Evolutionary conservation across 2,797 vertebrate genomes (phyloP), one percentile per base, ranked within the genome.

Genomic region (Hypotaenidia okinawae): DNA sequence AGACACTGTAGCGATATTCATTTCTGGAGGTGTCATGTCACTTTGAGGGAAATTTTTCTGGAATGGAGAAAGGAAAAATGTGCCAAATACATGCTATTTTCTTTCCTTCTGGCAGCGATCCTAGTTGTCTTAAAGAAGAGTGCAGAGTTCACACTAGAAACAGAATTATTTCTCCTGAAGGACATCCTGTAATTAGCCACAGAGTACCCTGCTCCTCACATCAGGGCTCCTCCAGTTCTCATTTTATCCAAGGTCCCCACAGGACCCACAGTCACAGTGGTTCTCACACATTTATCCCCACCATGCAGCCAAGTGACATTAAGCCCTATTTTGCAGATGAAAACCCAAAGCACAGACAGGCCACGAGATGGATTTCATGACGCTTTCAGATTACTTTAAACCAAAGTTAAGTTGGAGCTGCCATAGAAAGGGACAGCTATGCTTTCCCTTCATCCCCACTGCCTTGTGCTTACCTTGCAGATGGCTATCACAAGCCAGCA

Each of bases 11-110:
- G 81, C 45, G 88, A 54, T 88, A 83, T 75, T 94, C 74, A 77
- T 94, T 95, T 96, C 88, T 94, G 57, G 68, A 94, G 86, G 88
- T 87, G 77, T 94, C 88, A 93, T 70, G 83, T 94, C 94, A 95
- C 90, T 91, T 61, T 24, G 37, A 90, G n/a, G 54, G 64, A 87
- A 89, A n/a, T 77, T 94, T 82, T 93, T 93, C 80, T 94, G 90
- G 80, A 95, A 93, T 28, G 37, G 57, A 93, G 84, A n/a, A 84
- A 87, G 77, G 41, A 83, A 90, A 93, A 94, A 70, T 22, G 70
- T 89, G 83, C 88, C 89, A 93, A 91, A 90, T 41, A 89, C 79
- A 64, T 12, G 39, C 49, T 93, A 86, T 79, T 94, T 94, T 93
- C 85, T 82, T 90, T 90, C 80, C 57, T 70, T 86, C 74, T 82